A percentile compares a stretch with the other conserved stretches of the same genome.
Conservation (phyloP, 2,888 invertebrate genomes). For the Meteorus colon region DNA sequence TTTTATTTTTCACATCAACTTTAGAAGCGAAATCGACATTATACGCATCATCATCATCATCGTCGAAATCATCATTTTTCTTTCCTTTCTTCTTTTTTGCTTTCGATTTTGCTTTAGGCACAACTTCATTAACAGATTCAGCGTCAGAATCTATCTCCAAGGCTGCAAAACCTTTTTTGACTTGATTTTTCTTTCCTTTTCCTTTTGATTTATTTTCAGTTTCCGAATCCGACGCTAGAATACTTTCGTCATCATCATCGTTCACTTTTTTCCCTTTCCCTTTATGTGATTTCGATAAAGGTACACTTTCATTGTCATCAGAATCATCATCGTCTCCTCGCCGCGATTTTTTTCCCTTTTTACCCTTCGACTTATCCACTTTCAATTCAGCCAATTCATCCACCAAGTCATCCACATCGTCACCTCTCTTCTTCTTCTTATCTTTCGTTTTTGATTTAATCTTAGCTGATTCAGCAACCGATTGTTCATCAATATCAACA, state of each 20-base stretch:
- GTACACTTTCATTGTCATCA: constrained; percentile 44
- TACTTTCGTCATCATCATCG: constrained; percentile 42
- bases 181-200: constrained; percentile 58
- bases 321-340: constrained; percentile 67
- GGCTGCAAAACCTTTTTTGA: constrained; percentile 56
- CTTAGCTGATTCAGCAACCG: constrained; percentile 69
- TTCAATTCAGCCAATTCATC: constrained; percentile 78
- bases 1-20: constrained; percentile 24
- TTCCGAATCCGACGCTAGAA: constrained; percentile 46
- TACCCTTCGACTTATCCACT: constrained; percentile 73
- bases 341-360: constrained; percentile 72
- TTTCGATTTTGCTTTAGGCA: constrained; percentile 45
- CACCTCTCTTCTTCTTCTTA: constrained; percentile 73
- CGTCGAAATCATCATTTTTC: constrained; percentile 57
- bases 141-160: constrained; percentile 54
- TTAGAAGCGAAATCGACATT: constrained; percentile 52
- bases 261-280: constrained; percentile 46
- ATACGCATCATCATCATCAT: constrained; percentile 58
- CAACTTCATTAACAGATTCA: constrained; percentile 52
- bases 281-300: constrained; percentile 34
- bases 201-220: constrained; percentile 53
- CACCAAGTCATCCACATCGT: constrained; percentile 67
- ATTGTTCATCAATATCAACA: constrained; percentile 64
- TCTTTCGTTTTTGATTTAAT: constrained; percentile 70
- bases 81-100: constrained; percentile 70